Evolutionary conservation across 1,140 invertebrate genomes (phyloP).

Genomic region (Propsilocerus akamusi): DNA sequence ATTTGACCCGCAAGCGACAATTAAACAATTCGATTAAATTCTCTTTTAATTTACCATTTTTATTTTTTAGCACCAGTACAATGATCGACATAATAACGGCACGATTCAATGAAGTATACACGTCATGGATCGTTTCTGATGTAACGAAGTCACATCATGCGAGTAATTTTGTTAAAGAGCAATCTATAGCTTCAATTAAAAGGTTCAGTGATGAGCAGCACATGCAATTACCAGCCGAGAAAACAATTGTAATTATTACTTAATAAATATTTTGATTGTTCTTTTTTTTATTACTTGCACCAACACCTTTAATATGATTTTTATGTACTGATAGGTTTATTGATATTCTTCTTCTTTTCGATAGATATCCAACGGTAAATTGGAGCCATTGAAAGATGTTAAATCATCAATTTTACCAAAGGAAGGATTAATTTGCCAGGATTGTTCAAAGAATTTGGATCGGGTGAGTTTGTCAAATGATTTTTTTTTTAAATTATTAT

Average conservation of each 20-base stretch:
- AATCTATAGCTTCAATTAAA: conserved; percentile 24
- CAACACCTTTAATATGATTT: background rate
- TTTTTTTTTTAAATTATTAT: too few species aligned
- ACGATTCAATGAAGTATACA: conserved; percentile 32
- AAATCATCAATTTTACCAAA: background rate
- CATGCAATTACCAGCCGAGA: conserved; percentile 6
- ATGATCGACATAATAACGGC: conserved; percentile 38
- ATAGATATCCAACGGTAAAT: too few species aligned
- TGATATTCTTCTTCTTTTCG: too few species aligned
- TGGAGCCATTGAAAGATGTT: too few species aligned
- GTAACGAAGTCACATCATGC: conserved; percentile 17
- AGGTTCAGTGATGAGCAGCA: conserved; percentile 9
- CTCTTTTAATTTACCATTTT: too few species aligned
- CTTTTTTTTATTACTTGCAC: background rate
- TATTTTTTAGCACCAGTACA: conserved; percentile 31
- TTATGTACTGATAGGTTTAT: too few species aligned
- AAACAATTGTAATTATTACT: conserved; percentile 6
- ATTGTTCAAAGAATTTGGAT: background rate
- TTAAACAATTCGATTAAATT: too few species aligned
- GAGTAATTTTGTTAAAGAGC: conserved; percentile 17
- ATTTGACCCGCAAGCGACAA: too few species aligned
- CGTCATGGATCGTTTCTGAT: conserved; percentile 28
- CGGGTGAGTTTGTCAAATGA: too few species aligned
- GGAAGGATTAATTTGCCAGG: background rate
- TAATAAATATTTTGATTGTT: too few species aligned